phyloP scores from a whole-genome alignment of 2,888 invertebrate genomes.

The Teinopalpus imperialis region DNA sequence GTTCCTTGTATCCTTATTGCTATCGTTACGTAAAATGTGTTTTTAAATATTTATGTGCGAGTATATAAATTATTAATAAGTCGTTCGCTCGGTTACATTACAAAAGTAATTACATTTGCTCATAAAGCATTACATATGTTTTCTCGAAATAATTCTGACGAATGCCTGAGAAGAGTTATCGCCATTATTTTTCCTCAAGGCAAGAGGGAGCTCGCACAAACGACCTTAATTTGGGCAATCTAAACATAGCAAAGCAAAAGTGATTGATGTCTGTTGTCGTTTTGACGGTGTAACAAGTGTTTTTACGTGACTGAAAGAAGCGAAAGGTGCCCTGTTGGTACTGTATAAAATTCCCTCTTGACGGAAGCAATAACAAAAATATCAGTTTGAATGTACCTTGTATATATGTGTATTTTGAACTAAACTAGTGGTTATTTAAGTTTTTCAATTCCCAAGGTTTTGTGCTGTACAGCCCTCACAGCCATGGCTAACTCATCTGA shows the following conservation, averaged over 20 bases:
- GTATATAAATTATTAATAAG: background rate
- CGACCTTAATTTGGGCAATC: slow-evolving; percentile 67
- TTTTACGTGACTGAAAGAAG: slow-evolving; percentile 63
- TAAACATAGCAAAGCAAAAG: slow-evolving; percentile 58
- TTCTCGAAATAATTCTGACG: slow-evolving; percentile 34
- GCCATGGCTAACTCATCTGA: too few relatives aligned
- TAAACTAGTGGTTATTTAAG: too few relatives aligned
- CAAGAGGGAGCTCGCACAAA: slow-evolving; percentile 47
- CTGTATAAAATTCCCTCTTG: too few relatives aligned
- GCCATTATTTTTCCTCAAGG: slow-evolving; percentile 61
- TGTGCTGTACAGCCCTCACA: too few relatives aligned
- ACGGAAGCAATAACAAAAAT: background rate
- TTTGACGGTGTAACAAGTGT: slow-evolving; percentile 63
- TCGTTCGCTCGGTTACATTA: background rate
- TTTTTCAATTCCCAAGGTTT: too few relatives aligned
- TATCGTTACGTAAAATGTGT: too few relatives aligned
- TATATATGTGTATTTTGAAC: too few relatives aligned
- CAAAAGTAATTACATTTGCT: slow-evolving; percentile 3
- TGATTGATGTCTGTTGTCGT: slow-evolving; percentile 54
- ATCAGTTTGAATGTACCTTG: too few relatives aligned
- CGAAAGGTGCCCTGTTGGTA: slow-evolving; percentile 35
- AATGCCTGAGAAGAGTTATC: slow-evolving; percentile 50
- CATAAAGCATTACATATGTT: slow-evolving; percentile 15
- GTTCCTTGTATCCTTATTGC: too few relatives aligned
- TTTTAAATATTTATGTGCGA: too few relatives aligned